phyloP scores from a whole-genome alignment of 2,888 invertebrate genomes.

The Tillus elongatus region DNA sequence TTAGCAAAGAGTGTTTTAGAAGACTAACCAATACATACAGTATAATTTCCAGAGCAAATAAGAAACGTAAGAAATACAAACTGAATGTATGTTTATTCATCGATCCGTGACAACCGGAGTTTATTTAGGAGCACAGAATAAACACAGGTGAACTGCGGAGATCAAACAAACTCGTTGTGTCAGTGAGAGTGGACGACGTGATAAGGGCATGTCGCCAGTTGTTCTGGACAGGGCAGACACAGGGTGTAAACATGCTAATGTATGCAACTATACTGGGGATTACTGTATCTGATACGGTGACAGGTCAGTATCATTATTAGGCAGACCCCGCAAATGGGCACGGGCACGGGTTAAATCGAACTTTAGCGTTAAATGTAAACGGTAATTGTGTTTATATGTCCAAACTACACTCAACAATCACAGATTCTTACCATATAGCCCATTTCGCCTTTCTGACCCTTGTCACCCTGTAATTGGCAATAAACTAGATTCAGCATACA shows the following conservation, averaged over 20 bases:
- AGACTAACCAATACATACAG: too few species aligned
- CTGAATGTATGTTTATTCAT: too few species aligned
- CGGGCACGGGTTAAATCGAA: constrained; percentile 18
- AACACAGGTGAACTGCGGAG: too few species aligned
- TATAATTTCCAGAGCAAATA: too few species aligned
- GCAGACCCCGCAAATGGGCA: constrained; percentile 15
- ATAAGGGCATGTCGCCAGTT: too few species aligned
- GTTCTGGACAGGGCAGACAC: constrained; percentile 28
- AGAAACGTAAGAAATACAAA: too few species aligned
- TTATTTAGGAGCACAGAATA: too few species aligned
- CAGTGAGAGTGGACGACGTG: too few species aligned
- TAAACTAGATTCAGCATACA: constrained; percentile 13
- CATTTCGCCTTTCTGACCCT: constrained; percentile 65
- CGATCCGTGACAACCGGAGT: too few species aligned
- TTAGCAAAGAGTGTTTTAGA: too few species aligned
- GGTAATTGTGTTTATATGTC: constrained; percentile 16
- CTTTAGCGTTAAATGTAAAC: constrained; percentile 19
- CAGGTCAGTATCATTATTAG: constrained; percentile 28
- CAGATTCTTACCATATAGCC: constrained; percentile 61
- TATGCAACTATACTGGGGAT: constrained; percentile 23
- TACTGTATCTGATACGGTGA: constrained; percentile 23
- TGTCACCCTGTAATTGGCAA: constrained; percentile 52
- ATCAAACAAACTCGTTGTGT: too few species aligned
- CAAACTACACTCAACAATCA: constrained; percentile 23
- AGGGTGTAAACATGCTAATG: constrained; percentile 30